Base-by-base conservation (phyloP, 2,113 vertebrate species). In the Oenanthe oenanthe region DNA sequence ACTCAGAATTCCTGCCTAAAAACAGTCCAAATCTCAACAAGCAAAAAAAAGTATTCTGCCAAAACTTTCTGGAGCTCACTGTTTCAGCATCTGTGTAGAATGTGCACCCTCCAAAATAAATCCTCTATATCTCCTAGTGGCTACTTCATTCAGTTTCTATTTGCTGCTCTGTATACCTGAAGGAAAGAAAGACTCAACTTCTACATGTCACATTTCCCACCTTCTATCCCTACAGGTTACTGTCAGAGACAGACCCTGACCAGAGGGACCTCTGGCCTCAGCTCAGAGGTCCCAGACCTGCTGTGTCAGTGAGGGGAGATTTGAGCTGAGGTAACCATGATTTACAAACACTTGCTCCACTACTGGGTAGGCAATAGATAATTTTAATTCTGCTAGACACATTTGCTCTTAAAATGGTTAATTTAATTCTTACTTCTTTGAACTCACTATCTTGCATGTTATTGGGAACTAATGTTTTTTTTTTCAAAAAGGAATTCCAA, bases 1-100 rank as follows among this genome's bases (percentile, higher is more conserved):
- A 72, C 34, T 92, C 71, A 1, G 6, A 96, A 89, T 73, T 85
- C 74, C 85, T 88, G 70, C 53, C 74, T 88, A 88, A 85, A 92
- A 87, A 1, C 87, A 96, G 36, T 78, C 57, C 61, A 78, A 40
- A 81, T 50, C 62, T 70, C 78, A 76, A 38, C 19, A 80, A 91
- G 56, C 17, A 56, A 89, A 79, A 84, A 76, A 83, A 88, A 58
- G 16, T 60, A 61, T 56, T 80, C 77, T 73, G 47, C 70, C 70
- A 89, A 75, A 86, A 78, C 31, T 40, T 54, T 76, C 60, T 14
- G 28, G 34, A 70, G 71, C 51, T 92, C 36, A 50, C n/a, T 45
- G 28, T 67, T 67, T 77, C 38, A 48, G 60, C 1, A 3, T 90
- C 50, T 62, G 13, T 9, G 38, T 19, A 79, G 42, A 80, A 74